Conservation (phyloP, 2,888 invertebrate genomes). For the Cheilosia soror region DNA sequence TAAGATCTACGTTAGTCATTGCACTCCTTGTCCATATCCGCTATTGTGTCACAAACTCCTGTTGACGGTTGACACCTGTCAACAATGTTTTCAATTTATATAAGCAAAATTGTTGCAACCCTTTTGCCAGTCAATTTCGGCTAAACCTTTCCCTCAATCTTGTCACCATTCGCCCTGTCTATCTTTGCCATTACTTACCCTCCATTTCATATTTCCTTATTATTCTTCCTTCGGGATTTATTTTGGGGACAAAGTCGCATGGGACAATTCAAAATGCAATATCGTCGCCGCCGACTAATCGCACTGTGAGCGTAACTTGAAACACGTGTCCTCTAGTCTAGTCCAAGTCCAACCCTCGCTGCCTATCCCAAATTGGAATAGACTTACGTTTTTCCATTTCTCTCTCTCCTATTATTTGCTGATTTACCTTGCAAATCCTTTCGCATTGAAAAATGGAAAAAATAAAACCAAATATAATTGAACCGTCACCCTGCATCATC, state of each 20-base stretch:
- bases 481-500: slow-evolving; percentile 67
- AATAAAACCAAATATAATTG: slow-evolving; percentile 64
- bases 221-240: no score
- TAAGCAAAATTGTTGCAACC: no score
- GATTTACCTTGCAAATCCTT: slow-evolving; percentile 40
- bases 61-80: no score
- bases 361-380: slow-evolving; percentile 17
- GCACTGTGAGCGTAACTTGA: slow-evolving; percentile 17
- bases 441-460: background rate
- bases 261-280: slow-evolving; percentile 24
- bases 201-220: no score
- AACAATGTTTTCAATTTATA: no score
- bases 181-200: no score
- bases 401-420: slow-evolving; percentile 40
- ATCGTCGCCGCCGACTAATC: slow-evolving; percentile 9
- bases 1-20: no score
- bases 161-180: no score
- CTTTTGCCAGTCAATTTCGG: no score
- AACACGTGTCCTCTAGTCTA: slow-evolving; percentile 44
- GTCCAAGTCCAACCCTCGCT: background rate
- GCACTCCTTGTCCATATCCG: no score
- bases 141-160: no score
- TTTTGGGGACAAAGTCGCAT: background rate
- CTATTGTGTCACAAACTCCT: no score
- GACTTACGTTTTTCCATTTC: slow-evolving; percentile 26